phyloP scores from a whole-genome alignment of 2,797 vertebrate species.

The Sebastiscus albofasciatus region DNA sequence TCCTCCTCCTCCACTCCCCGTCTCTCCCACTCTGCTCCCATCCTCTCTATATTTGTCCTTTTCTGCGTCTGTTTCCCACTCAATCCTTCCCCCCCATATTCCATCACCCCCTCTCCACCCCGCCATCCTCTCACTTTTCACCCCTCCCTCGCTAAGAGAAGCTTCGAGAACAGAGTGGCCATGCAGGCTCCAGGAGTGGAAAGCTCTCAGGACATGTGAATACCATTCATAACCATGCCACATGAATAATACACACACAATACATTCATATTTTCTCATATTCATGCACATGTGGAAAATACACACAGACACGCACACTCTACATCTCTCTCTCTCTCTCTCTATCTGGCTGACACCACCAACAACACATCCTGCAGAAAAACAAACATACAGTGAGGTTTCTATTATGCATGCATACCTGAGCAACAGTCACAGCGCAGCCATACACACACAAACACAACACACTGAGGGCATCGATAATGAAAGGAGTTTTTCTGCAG shows the following conservation, averaged over 20 bases:
- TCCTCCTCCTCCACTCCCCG: background rate
- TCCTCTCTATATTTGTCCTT: slow-evolving; percentile 62
- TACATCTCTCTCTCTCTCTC: background rate
- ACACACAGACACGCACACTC: background rate
- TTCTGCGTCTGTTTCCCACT: slow-evolving; percentile 32
- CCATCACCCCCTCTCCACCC: slow-evolving; percentile 38
- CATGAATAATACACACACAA: slow-evolving; percentile 65
- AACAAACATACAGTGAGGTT: slow-evolving; percentile 12
- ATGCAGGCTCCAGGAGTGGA: slow-evolving; percentile 21
- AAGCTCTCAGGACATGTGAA: slow-evolving; percentile 63
- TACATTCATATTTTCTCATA: slow-evolving; percentile 45
- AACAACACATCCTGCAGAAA: slow-evolving; percentile 19
- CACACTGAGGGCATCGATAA: slow-evolving; percentile 7
- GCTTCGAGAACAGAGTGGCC: slow-evolving; percentile 66
- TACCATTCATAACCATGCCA: slow-evolving; percentile 60
- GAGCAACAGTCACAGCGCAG: slow-evolving; percentile 9
- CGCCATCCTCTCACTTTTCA: slow-evolving; percentile 11
- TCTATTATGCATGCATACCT: slow-evolving; percentile 39
- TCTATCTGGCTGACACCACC: slow-evolving; percentile 20
- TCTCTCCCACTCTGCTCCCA: slow-evolving; percentile 40
- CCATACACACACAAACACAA: background rate
- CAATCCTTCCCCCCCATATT: slow-evolving; percentile 24
- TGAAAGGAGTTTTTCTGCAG: slow-evolving; percentile 10
- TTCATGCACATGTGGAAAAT: slow-evolving; percentile 11
- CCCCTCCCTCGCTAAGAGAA: slow-evolving; percentile 51